Evolutionary conservation across 23 tunicate species (phyloP).

Genomic region (Halocynthia roretzi): DNA sequence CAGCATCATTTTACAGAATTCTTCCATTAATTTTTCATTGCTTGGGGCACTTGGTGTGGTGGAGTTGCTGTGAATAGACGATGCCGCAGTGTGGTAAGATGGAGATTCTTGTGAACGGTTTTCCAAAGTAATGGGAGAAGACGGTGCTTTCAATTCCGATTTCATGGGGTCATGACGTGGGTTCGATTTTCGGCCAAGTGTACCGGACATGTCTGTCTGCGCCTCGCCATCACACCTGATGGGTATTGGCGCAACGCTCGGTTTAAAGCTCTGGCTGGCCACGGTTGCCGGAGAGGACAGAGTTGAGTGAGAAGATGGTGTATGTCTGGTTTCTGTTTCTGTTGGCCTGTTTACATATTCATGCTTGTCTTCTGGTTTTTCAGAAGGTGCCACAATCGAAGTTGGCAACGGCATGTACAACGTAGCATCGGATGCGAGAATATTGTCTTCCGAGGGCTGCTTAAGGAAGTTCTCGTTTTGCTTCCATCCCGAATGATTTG

Average conservation of each 20-base stretch:
- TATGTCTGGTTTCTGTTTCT: background rate
- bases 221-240: slow-evolving; percentile 33
- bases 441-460: slow-evolving; percentile 25
- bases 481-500: no score
- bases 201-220: slow-evolving; percentile 63
- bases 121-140: slow-evolving; percentile 7
- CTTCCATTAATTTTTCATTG: slow-evolving; percentile 4
- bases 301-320: slow-evolving; percentile 4
- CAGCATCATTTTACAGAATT: slow-evolving; percentile 26
- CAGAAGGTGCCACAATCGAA: background rate
- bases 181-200: slow-evolving; percentile 19
- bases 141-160: no score
- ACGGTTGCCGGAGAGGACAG: background rate
- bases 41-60: slow-evolving; percentile 8
- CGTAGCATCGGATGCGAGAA: slow-evolving; percentile 21
- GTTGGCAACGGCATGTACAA: slow-evolving; percentile 33
- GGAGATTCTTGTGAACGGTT: background rate
- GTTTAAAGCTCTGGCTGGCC: background rate
- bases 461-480: no score
- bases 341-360: no score
- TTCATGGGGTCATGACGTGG: no score
- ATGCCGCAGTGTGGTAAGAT: background rate
- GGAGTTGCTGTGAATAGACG: background rate
- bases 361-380: slow-evolving; percentile 1
- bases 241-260: background rate